Base-by-base conservation (phyloP, 2,888 invertebrate genomes). In the Rutpela maculata region DNA sequence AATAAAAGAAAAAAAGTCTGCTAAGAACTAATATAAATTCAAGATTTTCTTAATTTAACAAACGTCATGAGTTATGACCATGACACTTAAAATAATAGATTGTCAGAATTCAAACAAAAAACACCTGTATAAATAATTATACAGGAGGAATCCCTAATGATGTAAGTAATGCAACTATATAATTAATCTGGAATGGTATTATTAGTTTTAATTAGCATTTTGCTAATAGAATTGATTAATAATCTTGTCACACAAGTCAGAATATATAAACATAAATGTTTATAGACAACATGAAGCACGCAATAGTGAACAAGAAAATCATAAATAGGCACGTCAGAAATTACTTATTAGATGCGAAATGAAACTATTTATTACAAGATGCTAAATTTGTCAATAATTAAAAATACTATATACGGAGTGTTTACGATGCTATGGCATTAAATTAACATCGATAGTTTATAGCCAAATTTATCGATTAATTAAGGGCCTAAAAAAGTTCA, bases 171-270 rank as follows among this genome's bases (percentile, higher is more conserved):
- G 12, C n/a, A 26, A 31, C 5, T 63, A 17, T 63, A 57, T 67
- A 76, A 78, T 76, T 78, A 74, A 60, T 57, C n/a, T 43, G 70
- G 66, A 60, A 79, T 74, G 74, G 55, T 75, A 73, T 75, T 56
- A 78, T 79, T 67, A 77, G 77, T 75, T 75, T 77, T 79, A 79
- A 79, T 79, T 77, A 77, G 69, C 72, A 74, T 65, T 76, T 76
- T 60, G 72, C 69, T 69, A 57, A 55, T 72, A 71, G 67, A 68
- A 68, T 62, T 69, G 79, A 79, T 79, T 74, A 77, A 65, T 19
- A 50, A 77, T 73, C 79, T 79, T 73, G 79, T 79, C 79, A 75
- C 77, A 77, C 72, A 60, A 63, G 31, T 75, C 31, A 74, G 26
- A 43, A 74, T 69, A 73, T 74, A 75, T 76, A 76, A 76, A 74